Conservation (phyloP, 2,888 invertebrate species). For the Trileptium ribeirensis region DNA sequence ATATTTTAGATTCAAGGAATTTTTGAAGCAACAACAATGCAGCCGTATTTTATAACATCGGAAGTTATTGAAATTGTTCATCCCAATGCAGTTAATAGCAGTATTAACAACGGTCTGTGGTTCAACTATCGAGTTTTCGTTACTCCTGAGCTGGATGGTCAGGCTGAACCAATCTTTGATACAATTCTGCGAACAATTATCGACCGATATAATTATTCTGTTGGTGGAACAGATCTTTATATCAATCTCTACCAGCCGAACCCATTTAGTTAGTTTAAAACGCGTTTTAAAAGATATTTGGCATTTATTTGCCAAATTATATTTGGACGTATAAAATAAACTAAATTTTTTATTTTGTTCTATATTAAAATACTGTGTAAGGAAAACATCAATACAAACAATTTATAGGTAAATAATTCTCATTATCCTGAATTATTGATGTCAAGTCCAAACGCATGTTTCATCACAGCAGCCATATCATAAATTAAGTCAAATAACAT, state of each 20-base stretch:
- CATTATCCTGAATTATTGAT: no score
- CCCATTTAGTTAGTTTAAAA: constrained; percentile 38
- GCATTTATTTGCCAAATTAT: no score
- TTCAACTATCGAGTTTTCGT: constrained; percentile 46
- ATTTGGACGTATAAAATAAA: no score
- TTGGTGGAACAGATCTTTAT: constrained; percentile 32
- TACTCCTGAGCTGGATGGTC: background rate
- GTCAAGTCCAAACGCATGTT: no score
- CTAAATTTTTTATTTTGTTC: no score
- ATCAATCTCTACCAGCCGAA: constrained; percentile 40
- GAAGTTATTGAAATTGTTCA: constrained; percentile 46
- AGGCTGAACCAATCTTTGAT: constrained; percentile 43
- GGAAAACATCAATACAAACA: no score
- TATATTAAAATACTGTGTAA: no score
- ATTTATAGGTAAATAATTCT: no score
- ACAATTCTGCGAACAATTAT: constrained; percentile 39
- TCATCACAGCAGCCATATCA: no score
- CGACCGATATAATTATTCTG: constrained; percentile 18
- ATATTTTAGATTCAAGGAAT: constrained; percentile 34
- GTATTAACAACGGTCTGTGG: constrained; percentile 47
- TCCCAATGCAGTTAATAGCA: constrained; percentile 48
- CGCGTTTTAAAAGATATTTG: no score
- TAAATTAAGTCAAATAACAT: no score
- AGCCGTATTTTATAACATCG: constrained; percentile 42
- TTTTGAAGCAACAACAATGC: constrained; percentile 35